Evolutionary conservation across 2,888 invertebrate species (phyloP).

Genomic region (Ormyrus thymus): DNA sequence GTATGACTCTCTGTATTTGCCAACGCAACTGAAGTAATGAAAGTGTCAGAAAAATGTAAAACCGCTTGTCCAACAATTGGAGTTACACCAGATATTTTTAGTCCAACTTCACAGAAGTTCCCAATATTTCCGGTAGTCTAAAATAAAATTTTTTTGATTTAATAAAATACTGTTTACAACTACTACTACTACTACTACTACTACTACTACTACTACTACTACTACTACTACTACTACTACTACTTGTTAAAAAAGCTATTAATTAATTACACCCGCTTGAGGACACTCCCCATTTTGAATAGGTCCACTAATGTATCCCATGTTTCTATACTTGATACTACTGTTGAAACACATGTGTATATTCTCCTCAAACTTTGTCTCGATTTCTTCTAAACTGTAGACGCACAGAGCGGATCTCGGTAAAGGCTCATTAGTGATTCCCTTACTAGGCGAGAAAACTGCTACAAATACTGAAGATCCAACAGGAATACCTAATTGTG

Average conservation of each 20-base stretch:
- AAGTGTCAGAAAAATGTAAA: conserved; percentile 86
- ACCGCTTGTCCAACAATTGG: conserved; percentile 88
- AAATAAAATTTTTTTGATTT: conserved; percentile 45
- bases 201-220: too few species aligned
- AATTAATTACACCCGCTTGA: conserved; percentile 82
- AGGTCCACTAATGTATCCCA: conserved; percentile 93
- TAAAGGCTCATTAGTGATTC: conserved; percentile 89
- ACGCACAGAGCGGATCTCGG: conserved; percentile 93
- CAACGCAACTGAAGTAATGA: conserved; percentile 89
- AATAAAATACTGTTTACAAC: background rate
- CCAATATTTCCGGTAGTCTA: conserved; percentile 91
- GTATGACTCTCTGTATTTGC: conserved; percentile 94
- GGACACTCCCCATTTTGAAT: conserved; percentile 95
- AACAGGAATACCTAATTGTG: conserved; percentile 86
- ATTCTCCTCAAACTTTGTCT: conserved; percentile 95
- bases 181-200: too few species aligned
- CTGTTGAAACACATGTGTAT: conserved; percentile 98
- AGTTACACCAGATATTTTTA: conserved; percentile 92
- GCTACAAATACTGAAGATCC: conserved; percentile 90
- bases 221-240: too few species aligned
- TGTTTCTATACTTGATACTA: conserved; percentile 92
- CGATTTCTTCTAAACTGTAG: conserved; percentile 92
- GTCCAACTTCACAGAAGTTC: conserved; percentile 93
- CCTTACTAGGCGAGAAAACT: conserved; percentile 91
- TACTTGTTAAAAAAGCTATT: conserved; percentile 15